phyloP scores from a whole-genome alignment of 2,797 vertebrate genomes.

The Microhierax caerulescens region DNA sequence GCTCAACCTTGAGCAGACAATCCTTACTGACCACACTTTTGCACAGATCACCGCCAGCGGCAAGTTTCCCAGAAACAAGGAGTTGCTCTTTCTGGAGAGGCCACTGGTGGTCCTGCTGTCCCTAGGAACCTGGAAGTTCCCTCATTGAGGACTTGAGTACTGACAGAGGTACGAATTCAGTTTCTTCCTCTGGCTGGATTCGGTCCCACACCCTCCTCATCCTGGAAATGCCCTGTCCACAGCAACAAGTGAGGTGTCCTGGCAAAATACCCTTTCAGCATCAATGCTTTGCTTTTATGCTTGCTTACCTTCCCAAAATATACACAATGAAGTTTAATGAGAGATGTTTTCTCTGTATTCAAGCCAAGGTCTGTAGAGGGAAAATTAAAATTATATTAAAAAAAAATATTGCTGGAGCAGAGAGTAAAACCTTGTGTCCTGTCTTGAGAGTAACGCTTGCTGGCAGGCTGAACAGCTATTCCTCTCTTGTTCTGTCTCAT shows the following conservation, averaged over 20 bases:
- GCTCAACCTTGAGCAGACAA: neutral
- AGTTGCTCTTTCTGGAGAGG: neutral
- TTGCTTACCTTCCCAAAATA: neutral
- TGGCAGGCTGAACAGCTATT: neutral
- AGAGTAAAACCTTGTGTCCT: neutral
- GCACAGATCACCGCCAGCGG: too few relatives aligned
- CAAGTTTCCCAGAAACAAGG: neutral
- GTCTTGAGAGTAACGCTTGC: neutral
- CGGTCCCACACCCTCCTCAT: neutral
- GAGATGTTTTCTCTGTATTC: neutral
- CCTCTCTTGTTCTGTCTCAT: neutral
- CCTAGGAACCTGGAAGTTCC: neutral
- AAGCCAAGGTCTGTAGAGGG: neutral
- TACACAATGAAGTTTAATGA: neutral
- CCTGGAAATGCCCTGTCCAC: neutral
- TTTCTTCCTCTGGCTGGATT: neutral
- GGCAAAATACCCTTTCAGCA: neutral
- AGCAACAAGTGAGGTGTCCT: neutral
- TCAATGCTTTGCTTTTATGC: neutral
- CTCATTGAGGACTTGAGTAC: accelerated
- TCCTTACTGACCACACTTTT: too few relatives aligned
- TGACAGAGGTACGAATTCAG: accelerated
- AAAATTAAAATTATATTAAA: neutral
- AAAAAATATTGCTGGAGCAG: neutral
- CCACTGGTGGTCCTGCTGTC: accelerated